These are phyloP conservation scores for Lasiommata megera DNA, from an alignment of 2,888 invertebrate species.

Conservation along the genomic window DNA sequence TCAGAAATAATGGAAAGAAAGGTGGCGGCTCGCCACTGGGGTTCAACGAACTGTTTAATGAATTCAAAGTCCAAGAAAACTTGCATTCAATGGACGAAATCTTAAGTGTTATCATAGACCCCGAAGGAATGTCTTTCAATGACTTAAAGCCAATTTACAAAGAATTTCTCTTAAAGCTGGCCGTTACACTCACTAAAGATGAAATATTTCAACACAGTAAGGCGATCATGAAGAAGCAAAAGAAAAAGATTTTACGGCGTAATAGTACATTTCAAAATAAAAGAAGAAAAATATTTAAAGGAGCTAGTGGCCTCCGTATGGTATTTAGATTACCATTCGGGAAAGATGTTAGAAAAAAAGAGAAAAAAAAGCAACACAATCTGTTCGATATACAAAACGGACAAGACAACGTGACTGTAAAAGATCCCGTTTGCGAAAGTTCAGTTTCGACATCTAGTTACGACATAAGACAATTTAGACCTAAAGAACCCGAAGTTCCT, in stretches of 20 bases:
- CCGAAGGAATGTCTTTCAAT: conserved; percentile 96
- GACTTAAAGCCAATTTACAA: conserved; percentile 95
- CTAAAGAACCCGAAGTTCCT: conserved; percentile 74
- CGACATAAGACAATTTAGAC: conserved; percentile 82
- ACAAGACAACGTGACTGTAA: conserved; percentile 33
- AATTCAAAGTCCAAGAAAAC: conserved; percentile 93
- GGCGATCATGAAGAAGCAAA: conserved; percentile 92
- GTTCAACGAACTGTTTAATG: conserved; percentile 93
- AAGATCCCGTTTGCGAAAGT: conserved; percentile 77
- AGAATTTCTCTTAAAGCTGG: conserved; percentile 92
- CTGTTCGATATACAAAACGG: conserved; percentile 30
- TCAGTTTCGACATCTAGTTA: conserved; percentile 84
- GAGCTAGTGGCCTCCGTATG: conserved; percentile 82
- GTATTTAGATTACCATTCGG: conserved; percentile 84
- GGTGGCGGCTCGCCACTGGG: conserved; percentile 90
- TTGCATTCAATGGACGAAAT: conserved; percentile 94
- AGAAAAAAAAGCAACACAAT: conserved; percentile 45
- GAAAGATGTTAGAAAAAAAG: conserved; percentile 63
- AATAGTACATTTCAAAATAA: conserved; percentile 81
- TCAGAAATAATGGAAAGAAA: conserved; percentile 83
- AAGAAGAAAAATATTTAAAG: conserved; percentile 81
- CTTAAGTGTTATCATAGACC: conserved; percentile 92
- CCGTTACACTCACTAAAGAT: conserved; percentile 94
- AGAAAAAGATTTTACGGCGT: conserved; percentile 84
- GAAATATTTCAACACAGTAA: conserved; percentile 95